Evolutionary conservation across 2,888 invertebrate species (phyloP).

Genomic region (Urechis unicinctus): DNA sequence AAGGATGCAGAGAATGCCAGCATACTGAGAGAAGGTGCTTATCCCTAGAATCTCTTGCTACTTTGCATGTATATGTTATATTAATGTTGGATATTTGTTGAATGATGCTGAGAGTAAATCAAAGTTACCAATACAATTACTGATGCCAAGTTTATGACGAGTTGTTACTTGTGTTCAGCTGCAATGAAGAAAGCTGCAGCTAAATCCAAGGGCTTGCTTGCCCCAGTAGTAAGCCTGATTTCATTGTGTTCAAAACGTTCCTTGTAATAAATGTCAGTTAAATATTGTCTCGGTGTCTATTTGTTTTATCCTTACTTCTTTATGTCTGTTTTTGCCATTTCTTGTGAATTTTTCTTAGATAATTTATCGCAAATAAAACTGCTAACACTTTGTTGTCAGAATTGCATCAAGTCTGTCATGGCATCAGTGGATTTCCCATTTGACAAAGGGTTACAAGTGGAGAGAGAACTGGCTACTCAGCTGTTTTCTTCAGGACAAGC

Average conservation of each 20-base stretch:
- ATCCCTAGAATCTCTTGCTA: background rate
- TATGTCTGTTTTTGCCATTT: too few relatives aligned
- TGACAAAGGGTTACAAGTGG: constrained; percentile 29
- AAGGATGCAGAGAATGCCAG: constrained; percentile 24
- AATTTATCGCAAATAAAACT: too few relatives aligned
- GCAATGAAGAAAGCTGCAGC: constrained; percentile 28
- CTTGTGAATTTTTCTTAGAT: too few relatives aligned
- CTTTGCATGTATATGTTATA: too few relatives aligned
- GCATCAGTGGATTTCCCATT: constrained; percentile 27
- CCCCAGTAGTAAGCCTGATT: constrained; percentile 42
- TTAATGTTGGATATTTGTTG: too few relatives aligned
- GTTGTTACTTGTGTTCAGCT: constrained; percentile 20
- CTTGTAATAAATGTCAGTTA: too few relatives aligned
- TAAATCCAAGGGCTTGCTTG: constrained; percentile 32
- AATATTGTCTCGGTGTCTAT: background rate
- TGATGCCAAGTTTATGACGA: too few relatives aligned
- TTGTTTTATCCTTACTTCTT: background rate
- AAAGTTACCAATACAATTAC: too few relatives aligned
- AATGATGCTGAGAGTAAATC: too few relatives aligned
- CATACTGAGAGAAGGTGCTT: constrained; percentile 8
- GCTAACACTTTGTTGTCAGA: constrained; percentile 21
- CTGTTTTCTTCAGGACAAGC: constrained; percentile 35
- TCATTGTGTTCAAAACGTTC: too few relatives aligned
- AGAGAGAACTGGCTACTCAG: constrained; percentile 23
- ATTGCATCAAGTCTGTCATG: constrained; percentile 33